Conservation (phyloP, 1,140 invertebrate genomes). For the Sipha flava region DNA sequence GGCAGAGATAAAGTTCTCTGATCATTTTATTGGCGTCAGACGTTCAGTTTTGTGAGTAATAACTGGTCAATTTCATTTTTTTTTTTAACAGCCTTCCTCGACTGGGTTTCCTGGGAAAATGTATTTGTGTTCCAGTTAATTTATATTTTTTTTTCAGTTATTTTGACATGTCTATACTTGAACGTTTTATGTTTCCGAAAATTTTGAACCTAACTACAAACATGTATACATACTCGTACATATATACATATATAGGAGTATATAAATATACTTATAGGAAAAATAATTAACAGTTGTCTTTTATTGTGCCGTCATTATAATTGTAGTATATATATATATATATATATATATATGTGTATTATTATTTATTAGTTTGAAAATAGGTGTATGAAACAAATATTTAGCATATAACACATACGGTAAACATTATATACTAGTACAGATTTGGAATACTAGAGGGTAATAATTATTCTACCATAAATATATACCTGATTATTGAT, state of each 20-base stretch:
- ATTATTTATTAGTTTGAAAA: no score
- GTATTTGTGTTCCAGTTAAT: not conserved
- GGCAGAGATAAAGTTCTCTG: conserved; percentile 29
- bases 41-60: not conserved
- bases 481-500: no score
- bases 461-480: no score
- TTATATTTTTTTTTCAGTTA: not conserved
- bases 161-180: not conserved
- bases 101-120: conserved; percentile 3
- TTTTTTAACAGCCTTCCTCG: not conserved
- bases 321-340: no score
- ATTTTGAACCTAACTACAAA: no score
- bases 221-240: no score
- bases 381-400: no score
- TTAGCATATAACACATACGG: no score
- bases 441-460: no score
- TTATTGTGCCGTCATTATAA: no score
- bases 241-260: not conserved
- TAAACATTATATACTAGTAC: no score
- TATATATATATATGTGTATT: no score
- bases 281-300: not conserved
- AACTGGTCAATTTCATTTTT: conserved; percentile 18
- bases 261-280: not conserved
- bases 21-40: conserved; percentile 31
- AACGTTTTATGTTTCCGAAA: not conserved